Conservation (phyloP, 2,113 vertebrate species). For the Lepisosteus osseus region DNA sequence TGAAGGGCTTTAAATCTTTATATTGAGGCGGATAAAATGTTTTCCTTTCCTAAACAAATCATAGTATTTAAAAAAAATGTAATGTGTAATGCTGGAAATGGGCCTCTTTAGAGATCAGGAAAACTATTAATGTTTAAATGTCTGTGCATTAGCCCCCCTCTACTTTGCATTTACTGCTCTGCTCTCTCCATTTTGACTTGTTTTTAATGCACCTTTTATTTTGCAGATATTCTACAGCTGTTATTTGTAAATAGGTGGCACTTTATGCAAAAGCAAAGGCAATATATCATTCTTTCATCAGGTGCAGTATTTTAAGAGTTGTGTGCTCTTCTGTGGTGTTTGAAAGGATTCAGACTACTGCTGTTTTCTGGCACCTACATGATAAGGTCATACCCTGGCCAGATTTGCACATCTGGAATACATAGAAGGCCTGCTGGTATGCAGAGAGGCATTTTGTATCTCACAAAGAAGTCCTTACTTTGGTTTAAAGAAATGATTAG, state of each 20-base stretch:
- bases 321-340: conserved; percentile 46
- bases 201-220: not conserved
- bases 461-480: conserved; percentile 51
- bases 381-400: conserved; percentile 49
- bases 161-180: conserved; percentile 10
- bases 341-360: conserved; percentile 48
- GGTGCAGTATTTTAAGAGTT: conserved; percentile 42
- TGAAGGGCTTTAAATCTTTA: not conserved
- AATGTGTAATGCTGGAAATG: no score
- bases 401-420: conserved; percentile 58
- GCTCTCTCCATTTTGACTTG: no score
- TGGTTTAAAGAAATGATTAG: conserved; percentile 45
- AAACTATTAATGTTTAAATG: conserved; percentile 7
- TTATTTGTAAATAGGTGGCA: conserved; percentile 15
- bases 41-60: no score
- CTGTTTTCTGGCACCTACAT: conserved; percentile 51
- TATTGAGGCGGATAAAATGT: not conserved
- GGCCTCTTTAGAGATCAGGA: no score
- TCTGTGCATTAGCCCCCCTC: not conserved
- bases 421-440: conserved; percentile 56
- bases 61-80: no score
- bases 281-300: conserved; percentile 54
- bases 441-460: conserved; percentile 60
- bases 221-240: conserved; percentile 7
- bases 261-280: conserved; percentile 34